Conservation (phyloP, 2,888 invertebrate genomes). For the Eucriotettix oculatus region DNA sequence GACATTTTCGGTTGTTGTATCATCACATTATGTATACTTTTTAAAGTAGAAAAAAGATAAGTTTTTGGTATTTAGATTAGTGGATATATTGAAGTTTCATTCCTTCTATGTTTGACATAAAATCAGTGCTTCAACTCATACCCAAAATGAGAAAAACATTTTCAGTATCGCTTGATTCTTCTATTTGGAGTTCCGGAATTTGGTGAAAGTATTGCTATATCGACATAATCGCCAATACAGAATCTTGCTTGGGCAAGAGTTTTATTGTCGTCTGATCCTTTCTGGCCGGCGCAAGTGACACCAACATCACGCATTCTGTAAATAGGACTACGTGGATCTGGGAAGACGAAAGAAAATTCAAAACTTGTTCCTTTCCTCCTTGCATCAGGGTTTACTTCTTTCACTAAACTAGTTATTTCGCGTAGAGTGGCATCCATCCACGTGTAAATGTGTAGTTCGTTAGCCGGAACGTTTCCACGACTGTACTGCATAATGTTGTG, state of each 20-base stretch:
- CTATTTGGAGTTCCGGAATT: constrained; percentile 32
- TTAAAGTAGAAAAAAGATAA: no score
- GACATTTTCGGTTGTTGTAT: no score
- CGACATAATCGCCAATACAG: constrained; percentile 90
- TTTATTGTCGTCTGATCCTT: constrained; percentile 87
- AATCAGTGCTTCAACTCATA: no score
- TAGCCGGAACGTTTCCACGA: constrained; percentile 84
- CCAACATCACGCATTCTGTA: constrained; percentile 89
- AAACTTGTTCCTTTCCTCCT: constrained; percentile 91
- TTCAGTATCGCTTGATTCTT: no score
- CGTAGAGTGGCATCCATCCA: constrained; percentile 94
- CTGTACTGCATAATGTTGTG: constrained; percentile 80
- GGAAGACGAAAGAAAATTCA: constrained; percentile 83
- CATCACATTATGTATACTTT: no score
- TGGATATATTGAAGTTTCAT: no score
- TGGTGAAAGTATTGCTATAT: constrained; percentile 84
- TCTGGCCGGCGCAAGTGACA: constrained; percentile 78
- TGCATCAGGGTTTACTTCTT: constrained; percentile 96
- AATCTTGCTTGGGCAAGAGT: constrained; percentile 59
- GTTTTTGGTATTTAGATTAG: no score
- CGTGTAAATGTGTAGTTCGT: constrained; percentile 96
- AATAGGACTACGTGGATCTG: constrained; percentile 49
- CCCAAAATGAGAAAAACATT: no score
- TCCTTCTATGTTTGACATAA: no score
- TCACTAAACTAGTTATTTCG: constrained; percentile 90